Evolutionary conservation across 2,113 vertebrate genomes (phyloP), one percentile per base, ranked within the genome.

Genomic region (Oenanthe oenanthe): DNA sequence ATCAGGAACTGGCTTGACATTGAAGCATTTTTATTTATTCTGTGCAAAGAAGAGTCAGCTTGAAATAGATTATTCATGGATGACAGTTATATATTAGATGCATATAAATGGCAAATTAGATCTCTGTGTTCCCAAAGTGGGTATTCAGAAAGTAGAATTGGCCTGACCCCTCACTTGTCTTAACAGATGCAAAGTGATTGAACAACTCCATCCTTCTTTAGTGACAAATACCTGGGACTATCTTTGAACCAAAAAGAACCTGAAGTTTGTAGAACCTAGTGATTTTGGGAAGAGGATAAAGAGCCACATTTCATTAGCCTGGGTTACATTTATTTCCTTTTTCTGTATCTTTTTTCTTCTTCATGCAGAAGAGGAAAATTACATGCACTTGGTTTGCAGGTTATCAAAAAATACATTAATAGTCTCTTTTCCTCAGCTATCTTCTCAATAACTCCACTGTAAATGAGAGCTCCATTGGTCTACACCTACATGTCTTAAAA

Each of bases 21-120:
- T 87, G 86, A 91, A 94, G 57, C 43, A 78, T 48, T 85, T 79
- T 62, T 58, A 93, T 88, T 85, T 95, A 83, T 77, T 85, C 78
- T 88, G 56, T 60, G 51, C 60, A 74, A 96, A 87, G 65, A 91
- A 85, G 54, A 29, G 90, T 88, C 74, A 83, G 28, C 56, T 85
- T 89, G 85, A 88, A 87, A 92, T 13, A 94, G 76, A 54, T 62
- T 71, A 60, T 81, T 83, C 34, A 74, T 38, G 60, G 71, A 73
- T 74, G 43, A 20, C 20, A 76, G 50, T 43, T 85, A 82, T 12
- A 28, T 66, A 83, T 40, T 86, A 81, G 68, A 81, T 85, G 72
- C 47, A 60, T 54, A 74, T 56, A 89, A 92, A 89, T n/a, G 75
- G 60, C 29, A 67, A 63, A 85, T 70, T 56, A 88, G 31, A 83